Evolutionary conservation across 2,113 vertebrate genomes (phyloP), one percentile per base, ranked within the genome.

Genomic region (Pangasianodon gigas): DNA sequence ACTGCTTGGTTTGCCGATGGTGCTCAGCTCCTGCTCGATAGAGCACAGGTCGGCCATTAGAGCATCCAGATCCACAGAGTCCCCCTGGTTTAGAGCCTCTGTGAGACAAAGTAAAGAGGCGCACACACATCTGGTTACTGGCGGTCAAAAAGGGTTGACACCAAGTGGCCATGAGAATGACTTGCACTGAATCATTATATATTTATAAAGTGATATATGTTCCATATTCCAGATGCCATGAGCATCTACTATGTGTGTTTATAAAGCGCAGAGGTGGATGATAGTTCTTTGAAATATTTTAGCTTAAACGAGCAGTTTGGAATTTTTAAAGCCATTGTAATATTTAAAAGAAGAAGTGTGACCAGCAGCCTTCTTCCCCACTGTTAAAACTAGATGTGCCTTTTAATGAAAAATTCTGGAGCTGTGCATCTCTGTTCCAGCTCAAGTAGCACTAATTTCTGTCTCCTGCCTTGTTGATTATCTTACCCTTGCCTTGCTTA

Each of bases 1-100:
- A 89, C 96, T 96, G 91, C 96, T 96, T 54, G 97, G 96, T 85
- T 98, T 92, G 93, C 96, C 97, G 84, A 98, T 96, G 92, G 96
- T 98, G 95, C 95, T 98, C 87, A 99, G 97, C 83, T 99, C 98
- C 95, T 99, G 98, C 90, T 99, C 98, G 85, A 99, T 99, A 88
- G 98, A 98, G 94, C 97, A 98, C 29, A 99, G 97, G 87, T 99
- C 98, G 0, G 98, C 98, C 98, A 99, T 99, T 74, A 99, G 96
- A 19, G 98, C 96, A 62, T 99, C 98, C 84, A 99, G 96, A 93
- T 99, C 98, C 93, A 99, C 98, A 19, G 97, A 95, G 75, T 99
- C 98, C 8, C 98, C 98, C 92, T 99, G 98, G 93, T 97, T 99
- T 93, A 99, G 89, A 46, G 98, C 98, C 97, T 99, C 98, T 99